Percentiles rank a stretch among this genome's conserved stretches.
These are phyloP conservation scores for Drosophila trapezifrons DNA, from an alignment of 1,140 invertebrate species.

Conservation along the genomic window DNA sequence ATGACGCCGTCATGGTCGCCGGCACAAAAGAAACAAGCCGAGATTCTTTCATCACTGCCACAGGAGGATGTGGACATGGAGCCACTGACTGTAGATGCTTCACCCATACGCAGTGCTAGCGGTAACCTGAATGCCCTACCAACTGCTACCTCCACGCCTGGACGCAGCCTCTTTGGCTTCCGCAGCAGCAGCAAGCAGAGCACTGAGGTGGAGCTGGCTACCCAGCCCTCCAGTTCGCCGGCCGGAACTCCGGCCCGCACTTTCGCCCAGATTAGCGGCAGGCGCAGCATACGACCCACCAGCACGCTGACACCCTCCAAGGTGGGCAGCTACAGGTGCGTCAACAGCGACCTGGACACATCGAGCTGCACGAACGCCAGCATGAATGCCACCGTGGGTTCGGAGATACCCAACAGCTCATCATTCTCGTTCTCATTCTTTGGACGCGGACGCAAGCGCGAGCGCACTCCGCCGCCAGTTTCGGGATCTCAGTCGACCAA, in stretches of 20 bases:
- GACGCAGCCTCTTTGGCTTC: conserved; percentile 60
- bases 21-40: conserved; percentile 11
- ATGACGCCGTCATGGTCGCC: background rate
- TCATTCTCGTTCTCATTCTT: conserved; percentile 79
- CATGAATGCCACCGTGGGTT: conserved; percentile 81
- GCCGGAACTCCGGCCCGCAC: conserved; percentile 48
- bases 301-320: conserved; percentile 63
- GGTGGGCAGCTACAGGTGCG: conserved; percentile 64
- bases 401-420: conserved; percentile 75
- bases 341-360: conserved; percentile 70
- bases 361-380: conserved; percentile 70
- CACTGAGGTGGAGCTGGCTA: conserved; percentile 58
- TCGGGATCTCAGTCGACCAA: conserved; percentile 63
- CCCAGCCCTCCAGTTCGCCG: conserved; percentile 50
- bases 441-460: conserved; percentile 71
- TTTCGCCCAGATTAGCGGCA: conserved; percentile 71
- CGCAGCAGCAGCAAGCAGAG: conserved; percentile 51
- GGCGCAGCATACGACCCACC: conserved; percentile 70
- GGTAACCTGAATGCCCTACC: conserved; percentile 40
- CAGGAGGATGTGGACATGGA: conserved; percentile 77
- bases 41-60: conserved; percentile 11
- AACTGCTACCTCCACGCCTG: conserved; percentile 75
- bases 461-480: conserved; percentile 67
- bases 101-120: conserved; percentile 42
- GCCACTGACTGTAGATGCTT: conserved; percentile 56